Percentiles rank a stretch among this genome's conserved stretches.
These are phyloP conservation scores for Sphaeramia orbicularis DNA, from an alignment of 2,797 vertebrate species.

Conservation along the genomic window DNA sequence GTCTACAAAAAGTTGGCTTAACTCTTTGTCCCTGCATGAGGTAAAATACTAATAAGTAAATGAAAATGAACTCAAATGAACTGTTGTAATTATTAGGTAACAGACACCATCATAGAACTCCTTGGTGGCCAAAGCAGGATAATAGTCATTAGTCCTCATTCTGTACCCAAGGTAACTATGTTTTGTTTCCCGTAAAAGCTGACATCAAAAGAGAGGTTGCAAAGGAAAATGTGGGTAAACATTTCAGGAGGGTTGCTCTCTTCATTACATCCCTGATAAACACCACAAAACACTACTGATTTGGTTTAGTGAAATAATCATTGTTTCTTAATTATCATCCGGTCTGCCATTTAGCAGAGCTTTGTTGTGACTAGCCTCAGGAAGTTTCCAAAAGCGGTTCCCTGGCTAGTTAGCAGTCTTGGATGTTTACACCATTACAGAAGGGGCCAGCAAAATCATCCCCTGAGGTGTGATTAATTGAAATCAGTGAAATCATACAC, in stretches of 20 bases:
- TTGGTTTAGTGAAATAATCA: constrained; percentile 48
- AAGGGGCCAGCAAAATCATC: constrained; percentile 30
- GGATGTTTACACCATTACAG: constrained; percentile 47
- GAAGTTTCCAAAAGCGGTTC: constrained; percentile 46
- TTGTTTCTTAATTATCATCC: constrained; percentile 53
- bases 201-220: constrained; percentile 2
- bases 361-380: constrained; percentile 32
- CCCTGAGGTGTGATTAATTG: constrained; percentile 31
- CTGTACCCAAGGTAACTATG: background rate
- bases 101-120: background rate
- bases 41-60: background rate
- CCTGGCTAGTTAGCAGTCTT: constrained; percentile 45
- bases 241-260: background rate
- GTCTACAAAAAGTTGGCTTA: too few species aligned
- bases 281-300: constrained; percentile 32
- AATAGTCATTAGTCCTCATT: background rate
- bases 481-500: constrained; percentile 20
- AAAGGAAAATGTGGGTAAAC: constrained; percentile 31
- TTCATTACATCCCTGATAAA: constrained; percentile 28
- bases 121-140: background rate
- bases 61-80: background rate
- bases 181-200: constrained; percentile 7
- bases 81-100: background rate
- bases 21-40: background rate
- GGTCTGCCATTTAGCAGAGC: constrained; percentile 28